Base-by-base conservation (phyloP, 2,113 vertebrate species). In the Thunnus thynnus region DNA sequence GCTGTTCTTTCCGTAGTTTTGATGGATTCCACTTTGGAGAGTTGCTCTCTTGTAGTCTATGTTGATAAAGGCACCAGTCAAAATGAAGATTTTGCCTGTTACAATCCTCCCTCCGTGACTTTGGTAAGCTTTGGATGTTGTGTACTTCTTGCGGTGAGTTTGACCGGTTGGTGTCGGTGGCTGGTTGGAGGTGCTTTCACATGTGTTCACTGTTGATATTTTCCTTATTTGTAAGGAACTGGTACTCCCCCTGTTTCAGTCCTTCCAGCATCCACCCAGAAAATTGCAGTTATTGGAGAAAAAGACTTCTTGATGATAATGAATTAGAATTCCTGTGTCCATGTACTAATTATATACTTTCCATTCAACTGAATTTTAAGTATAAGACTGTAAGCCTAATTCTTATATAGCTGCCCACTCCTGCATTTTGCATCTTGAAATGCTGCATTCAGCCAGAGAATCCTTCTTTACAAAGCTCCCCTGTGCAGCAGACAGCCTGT, bases 71-170 rank as follows among this genome's bases (percentile, higher is more conserved):
- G 27, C 65, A 63, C 81, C 77, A 72, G 85, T 92, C 72, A 85
- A 90, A 93, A 95, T 95, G 90, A 95, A 95, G 95, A 93, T 95
- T 95, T 94, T 94, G 93, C 94, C 93, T 91, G 70, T 83, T 86
- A 86, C 77, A 92, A 88, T 83, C 90, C 87, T 90, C 92, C 92
- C 89, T 89, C 88, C 90, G 93, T 95, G 93, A 95, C 81, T 92
- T 88, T 94, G 93, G 91, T 94, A 94, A 95, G 93, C 93, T 95
- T 95, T 94, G 88, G 77, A 90, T 96, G 95, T 96, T 94, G 94
- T 95, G 95, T 88, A 84, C 69, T 91, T 90, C 78, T 90, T 93
- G 93, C 91, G 83, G 93, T 95, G 94, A 92, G 89, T 94, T 94
- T 95, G 94, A 92, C 91, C 88, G 74, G 90, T 95, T 93, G 84